Evolutionary conservation across 2,888 invertebrate genomes (phyloP).

Genomic region (Hydrotaea cyrtoneurina): DNA sequence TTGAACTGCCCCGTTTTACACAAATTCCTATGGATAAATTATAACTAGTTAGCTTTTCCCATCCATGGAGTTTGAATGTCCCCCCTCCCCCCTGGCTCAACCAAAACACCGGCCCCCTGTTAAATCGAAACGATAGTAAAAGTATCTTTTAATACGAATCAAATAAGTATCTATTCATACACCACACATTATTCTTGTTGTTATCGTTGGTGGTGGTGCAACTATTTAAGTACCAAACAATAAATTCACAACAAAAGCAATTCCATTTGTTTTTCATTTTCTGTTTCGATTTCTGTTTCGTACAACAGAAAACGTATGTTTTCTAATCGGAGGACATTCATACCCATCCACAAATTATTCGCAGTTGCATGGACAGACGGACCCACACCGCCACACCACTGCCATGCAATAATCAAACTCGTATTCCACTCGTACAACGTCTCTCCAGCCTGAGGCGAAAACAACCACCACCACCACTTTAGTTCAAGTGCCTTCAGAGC

Average conservation of each 20-base stretch:
- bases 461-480: slow-evolving; percentile 17
- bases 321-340: slow-evolving; percentile 36
- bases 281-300: not conserved
- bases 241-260: slow-evolving; percentile 10
- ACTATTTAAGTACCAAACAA: slow-evolving; percentile 9
- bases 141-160: slow-evolving; percentile 29
- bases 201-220: not conserved
- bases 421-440: not conserved
- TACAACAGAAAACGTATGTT: slow-evolving; percentile 33
- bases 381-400: not conserved
- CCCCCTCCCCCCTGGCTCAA: not conserved
- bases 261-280: not conserved
- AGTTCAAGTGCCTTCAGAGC: slow-evolving; percentile 31
- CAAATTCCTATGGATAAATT: not conserved
- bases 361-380: not conserved
- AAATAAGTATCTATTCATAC: not conserved
- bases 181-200: not conserved
- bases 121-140: slow-evolving; percentile 17
- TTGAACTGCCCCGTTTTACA: too few relatives aligned
- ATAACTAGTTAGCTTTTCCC: not conserved
- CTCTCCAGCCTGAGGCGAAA: not conserved
- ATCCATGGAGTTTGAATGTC: not conserved
- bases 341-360: slow-evolving; percentile 9
- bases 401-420: not conserved
- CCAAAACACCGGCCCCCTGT: not conserved